These are phyloP conservation scores for Albula glossodonta DNA, from an alignment of 2,113 vertebrate species.

Conservation along the genomic window DNA sequence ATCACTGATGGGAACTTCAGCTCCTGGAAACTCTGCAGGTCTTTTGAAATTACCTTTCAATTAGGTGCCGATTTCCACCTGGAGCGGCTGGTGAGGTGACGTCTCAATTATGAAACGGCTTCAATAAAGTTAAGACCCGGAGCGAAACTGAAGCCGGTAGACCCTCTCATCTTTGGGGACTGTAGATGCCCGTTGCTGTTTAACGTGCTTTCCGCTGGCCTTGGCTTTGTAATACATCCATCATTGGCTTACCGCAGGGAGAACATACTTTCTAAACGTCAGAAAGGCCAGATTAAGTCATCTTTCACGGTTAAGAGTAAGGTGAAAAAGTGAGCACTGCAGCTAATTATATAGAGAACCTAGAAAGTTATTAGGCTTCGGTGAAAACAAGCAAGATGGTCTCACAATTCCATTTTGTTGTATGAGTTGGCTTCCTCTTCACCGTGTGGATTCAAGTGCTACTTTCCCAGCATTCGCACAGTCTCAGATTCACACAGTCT, in stretches of 20 bases:
- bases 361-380: background rate
- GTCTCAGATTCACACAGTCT: background rate
- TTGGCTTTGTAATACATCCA: background rate
- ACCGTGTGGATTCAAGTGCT: background rate
- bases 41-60: background rate
- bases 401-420: no score
- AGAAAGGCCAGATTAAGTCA: background rate
- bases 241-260: background rate
- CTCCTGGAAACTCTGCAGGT: background rate
- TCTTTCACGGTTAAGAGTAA: background rate
- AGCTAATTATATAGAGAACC: background rate
- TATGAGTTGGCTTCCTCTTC: background rate
- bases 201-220: background rate
- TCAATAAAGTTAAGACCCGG: background rate
- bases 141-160: background rate
- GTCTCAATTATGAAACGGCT: background rate
- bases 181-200: background rate
- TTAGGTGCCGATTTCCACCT: background rate
- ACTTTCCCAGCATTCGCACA: background rate
- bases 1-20: background rate
- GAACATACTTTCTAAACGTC: background rate
- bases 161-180: background rate
- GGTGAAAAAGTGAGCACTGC: background rate
- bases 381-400: background rate
- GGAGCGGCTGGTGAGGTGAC: background rate